Evolutionary conservation across 2,113 vertebrate species (phyloP), one percentile per base, ranked within the genome.

Genomic region (Mionectes macconnelli): DNA sequence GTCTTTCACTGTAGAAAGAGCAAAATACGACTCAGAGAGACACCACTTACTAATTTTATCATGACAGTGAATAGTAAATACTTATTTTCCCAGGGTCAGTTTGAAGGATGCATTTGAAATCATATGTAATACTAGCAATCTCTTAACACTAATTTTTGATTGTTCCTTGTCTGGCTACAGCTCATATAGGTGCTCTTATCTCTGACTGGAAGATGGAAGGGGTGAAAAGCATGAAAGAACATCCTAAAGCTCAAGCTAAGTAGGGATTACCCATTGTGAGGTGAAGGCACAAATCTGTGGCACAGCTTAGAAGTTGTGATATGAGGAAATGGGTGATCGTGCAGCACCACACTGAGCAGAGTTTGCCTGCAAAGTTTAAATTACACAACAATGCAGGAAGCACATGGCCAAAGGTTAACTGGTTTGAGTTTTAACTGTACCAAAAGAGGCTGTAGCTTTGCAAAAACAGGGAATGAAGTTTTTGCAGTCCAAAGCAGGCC

Each of bases 351-450:
- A n/a, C 2, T 25, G 40, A 62, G 15, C 28, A 45, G 30, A 45
- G 5, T 63, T 70, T 68, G 19, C 7, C 15, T 55, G 20, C 55
- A 74, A 16, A 62, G 17, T 67, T 87, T 47, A 42, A 82, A 59
- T 50, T 12, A 45, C 12, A 7, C 55, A 84, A 1, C 12, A 8
- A 1, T 67, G 30, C 25, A 67, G 20, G 53, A 72, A 72, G 53
- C 15, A 62, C 0, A 0, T 25, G n/a, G 28, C 6, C 30, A 21
- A 39, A n/a, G 14, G 21, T 35, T 57, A 1, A 10, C 4, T 23
- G 24, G 11, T 21, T 70, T 78, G 60, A 82, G 59, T 45, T 80
- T n/a, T 8, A 52, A 14, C 21, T 27, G 4, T 24, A 47, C 55
- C 23, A 47, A 25, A 93, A 84, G 56, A 10, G 1, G 4, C 15